These are phyloP conservation scores for Denticeps clupeoides DNA, from an alignment of 2,797 vertebrate species.

Conservation along the genomic window DNA sequence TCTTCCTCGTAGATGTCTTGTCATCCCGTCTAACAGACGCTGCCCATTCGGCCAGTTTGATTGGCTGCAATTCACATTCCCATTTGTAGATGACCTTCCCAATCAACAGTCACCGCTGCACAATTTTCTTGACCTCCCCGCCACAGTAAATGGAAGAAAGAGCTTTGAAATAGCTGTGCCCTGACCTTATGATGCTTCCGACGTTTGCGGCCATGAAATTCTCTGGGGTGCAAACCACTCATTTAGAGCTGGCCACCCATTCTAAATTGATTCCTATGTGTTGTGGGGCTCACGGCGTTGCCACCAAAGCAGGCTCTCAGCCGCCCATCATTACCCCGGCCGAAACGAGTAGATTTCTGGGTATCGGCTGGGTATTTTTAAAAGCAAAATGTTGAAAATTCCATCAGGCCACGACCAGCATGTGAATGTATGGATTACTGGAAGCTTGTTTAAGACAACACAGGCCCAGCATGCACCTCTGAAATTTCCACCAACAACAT, in stretches of 20 bases:
- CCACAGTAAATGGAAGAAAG: conserved; percentile 1
- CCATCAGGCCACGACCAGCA: conserved; percentile 5
- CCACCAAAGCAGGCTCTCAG: conserved; percentile 4
- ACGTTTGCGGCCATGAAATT: not conserved
- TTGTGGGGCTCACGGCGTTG: conserved; percentile 7
- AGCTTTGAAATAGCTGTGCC: not conserved
- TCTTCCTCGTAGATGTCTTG: not conserved
- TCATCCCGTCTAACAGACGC: no score
- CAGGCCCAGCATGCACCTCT: no score
- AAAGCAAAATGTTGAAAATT: conserved; percentile 8
- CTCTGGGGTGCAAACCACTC: not conserved
- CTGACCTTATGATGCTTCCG: conserved; percentile 2
- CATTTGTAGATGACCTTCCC: not conserved
- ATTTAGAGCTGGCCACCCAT: conserved; percentile 6
- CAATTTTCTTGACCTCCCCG: not conserved
- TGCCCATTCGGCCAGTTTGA: not conserved
- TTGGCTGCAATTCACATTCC: not conserved
- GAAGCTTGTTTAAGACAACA: conserved; percentile 1
- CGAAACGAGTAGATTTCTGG: no score
- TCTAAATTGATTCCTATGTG: conserved; percentile 17
- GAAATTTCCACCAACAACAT: no score
- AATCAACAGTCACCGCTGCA: not conserved
- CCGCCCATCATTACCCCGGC: not conserved
- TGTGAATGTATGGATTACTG: conserved; percentile 1
- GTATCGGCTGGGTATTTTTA: conserved; percentile 1